A percentile compares a stretch with the other conserved stretches of the same genome.
These are phyloP conservation scores for Apis cerana DNA, from an alignment of 1,140 invertebrate genomes.

Conservation along the genomic window DNA sequence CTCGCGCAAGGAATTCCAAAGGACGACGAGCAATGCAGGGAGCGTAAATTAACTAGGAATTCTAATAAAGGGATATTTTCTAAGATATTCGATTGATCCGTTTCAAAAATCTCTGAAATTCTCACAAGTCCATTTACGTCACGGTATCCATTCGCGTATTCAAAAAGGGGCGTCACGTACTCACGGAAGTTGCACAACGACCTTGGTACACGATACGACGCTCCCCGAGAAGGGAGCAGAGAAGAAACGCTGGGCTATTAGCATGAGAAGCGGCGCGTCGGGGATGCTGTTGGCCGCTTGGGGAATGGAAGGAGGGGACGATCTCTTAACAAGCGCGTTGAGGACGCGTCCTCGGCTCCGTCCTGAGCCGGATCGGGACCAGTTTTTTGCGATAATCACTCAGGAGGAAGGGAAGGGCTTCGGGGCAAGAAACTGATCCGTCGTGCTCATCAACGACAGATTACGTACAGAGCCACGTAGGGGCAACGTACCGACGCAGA, in stretches of 20 bases:
- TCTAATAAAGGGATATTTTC: conserved; percentile 2
- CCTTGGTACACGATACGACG: conserved; percentile 38
- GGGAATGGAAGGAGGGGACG: background rate
- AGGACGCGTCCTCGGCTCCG: conserved; percentile 62
- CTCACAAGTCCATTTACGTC: too few species aligned
- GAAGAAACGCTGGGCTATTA: conserved; percentile 27
- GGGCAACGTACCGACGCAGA: background rate
- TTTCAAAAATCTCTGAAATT: too few species aligned
- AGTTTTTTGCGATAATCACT: conserved; percentile 63
- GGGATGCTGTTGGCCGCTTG: conserved; percentile 9
- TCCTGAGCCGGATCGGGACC: conserved; percentile 44
- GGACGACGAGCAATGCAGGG: background rate
- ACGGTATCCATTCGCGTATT: too few species aligned
- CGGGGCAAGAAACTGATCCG: conserved; percentile 43
- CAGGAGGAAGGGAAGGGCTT: background rate
- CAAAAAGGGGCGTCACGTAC: conserved; percentile 9
- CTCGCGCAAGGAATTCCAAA: background rate
- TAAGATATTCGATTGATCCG: background rate
- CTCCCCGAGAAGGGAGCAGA: conserved; percentile 10
- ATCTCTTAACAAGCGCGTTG: conserved; percentile 54
- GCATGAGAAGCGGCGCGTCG: conserved; percentile 30
- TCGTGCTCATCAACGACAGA: conserved; percentile 46
- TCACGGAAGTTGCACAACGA: conserved; percentile 42
- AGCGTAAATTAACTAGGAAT: background rate
- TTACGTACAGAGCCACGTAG: conserved; percentile 26